These are phyloP conservation scores for Anser cygnoides DNA, from an alignment of 2,113 vertebrate genomes.

Conservation along the genomic window DNA sequence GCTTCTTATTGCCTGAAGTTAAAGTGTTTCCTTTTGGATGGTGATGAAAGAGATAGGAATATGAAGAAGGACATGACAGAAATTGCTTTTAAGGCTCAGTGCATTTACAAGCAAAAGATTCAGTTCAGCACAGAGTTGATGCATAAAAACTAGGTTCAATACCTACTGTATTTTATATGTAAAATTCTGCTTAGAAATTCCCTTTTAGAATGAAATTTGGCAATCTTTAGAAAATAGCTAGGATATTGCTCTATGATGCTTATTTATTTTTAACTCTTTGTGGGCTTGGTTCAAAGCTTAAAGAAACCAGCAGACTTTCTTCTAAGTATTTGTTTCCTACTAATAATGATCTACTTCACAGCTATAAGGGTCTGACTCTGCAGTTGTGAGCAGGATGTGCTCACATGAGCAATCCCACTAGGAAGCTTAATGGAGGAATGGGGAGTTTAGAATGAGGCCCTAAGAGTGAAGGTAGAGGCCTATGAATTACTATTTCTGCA, in stretches of 20 bases:
- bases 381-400: neutral
- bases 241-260: neutral
- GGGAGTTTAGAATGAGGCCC: neutral
- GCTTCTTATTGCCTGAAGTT: constrained; percentile 54
- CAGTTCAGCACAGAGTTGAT: neutral
- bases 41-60: constrained; percentile 47
- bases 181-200: constrained; percentile 27
- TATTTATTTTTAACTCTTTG: constrained; percentile 23
- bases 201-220: neutral
- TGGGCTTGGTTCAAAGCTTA: neutral
- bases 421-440: neutral
- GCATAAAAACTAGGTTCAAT: constrained; percentile 14
- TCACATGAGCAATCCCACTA: neutral
- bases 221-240: neutral
- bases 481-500: neutral
- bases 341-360: neutral
- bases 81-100: constrained; percentile 52
- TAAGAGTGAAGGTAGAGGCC: neutral
- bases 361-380: neutral
- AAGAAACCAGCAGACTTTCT: neutral
- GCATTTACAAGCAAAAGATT: constrained; percentile 36
- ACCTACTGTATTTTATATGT: constrained; percentile 5
- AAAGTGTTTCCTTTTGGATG: constrained; percentile 41
- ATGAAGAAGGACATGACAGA: constrained; percentile 35
- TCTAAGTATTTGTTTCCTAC: neutral